Evolutionary conservation across 2,797 vertebrate genomes (phyloP), one percentile per base, ranked within the genome.

Genomic region (Sarcoramphus papa): DNA sequence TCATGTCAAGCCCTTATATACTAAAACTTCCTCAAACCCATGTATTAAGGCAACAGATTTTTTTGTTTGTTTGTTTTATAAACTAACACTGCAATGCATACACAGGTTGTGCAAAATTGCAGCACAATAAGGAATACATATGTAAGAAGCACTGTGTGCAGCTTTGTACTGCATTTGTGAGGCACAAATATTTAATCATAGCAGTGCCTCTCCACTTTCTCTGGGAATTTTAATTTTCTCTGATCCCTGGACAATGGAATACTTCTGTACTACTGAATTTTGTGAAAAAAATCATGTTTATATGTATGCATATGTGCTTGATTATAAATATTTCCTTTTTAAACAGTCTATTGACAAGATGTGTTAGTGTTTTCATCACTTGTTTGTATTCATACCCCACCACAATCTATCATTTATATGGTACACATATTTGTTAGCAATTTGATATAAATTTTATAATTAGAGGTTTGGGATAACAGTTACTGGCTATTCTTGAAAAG

Each of bases 391-490:
- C 41, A 14, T 12, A 64, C 1, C 8, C n/a, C 48, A 80, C 8
- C 16, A 62, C 11, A 68, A 82, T 25, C 57, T 80, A n/a, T 77
- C 65, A 83, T 85, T 70, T 82, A 40, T 18, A 76, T 9, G 41
- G 47, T 40, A 82, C n/a, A 56, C 22, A 7, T 30, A 67, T 77
- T 70, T 91, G 40, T 23, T 40, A 73, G 59, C 21, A 53, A 64
- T 94, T 86, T 84, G 37, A 82, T 73, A 70, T 21, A 73, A 67
- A 69, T 85, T 84, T 70, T 64, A 43, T 63, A 87, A 74, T 88
- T 76, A 90, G 56, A 73, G 37, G 10, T 86, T 83, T 92, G 50
- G 30, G 59, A 21, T 85, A 89, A 73, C 57, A 40, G 63, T 67
- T 81, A 40, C 75, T 75, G 69, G 59, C 45, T 91, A 79, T 62